Evolutionary conservation across 2,888 invertebrate species (phyloP).

Genomic region (Drosophila nr. fundita): DNA sequence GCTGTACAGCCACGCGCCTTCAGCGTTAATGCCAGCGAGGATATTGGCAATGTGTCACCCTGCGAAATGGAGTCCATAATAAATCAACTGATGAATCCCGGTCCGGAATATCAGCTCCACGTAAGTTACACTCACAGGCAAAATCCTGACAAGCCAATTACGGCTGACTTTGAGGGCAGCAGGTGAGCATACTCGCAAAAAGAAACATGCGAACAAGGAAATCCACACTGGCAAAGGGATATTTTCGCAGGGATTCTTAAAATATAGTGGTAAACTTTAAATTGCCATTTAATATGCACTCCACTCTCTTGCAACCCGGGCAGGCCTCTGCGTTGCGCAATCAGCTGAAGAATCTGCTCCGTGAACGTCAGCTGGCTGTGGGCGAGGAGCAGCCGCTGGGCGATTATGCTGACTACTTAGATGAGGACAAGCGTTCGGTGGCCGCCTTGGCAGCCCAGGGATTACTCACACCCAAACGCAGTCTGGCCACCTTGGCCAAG

Average conservation of each 20-base stretch:
- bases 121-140: slow-evolving; percentile 75
- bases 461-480: slow-evolving; percentile 87
- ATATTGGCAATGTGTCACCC: slow-evolving; percentile 81
- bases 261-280: slow-evolving; percentile 34
- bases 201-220: background rate
- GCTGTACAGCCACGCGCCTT: slow-evolving; percentile 76
- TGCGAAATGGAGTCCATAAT: slow-evolving; percentile 84
- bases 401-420: slow-evolving; percentile 75
- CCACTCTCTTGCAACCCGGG: no score
- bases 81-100: slow-evolving; percentile 84
- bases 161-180: slow-evolving; percentile 21
- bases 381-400: slow-evolving; percentile 76
- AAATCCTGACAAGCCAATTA: slow-evolving; percentile 34
- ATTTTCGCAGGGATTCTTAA: background rate
- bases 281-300: slow-evolving; percentile 32
- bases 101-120: slow-evolving; percentile 84
- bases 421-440: slow-evolving; percentile 87
- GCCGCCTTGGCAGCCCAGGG: slow-evolving; percentile 87
- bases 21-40: slow-evolving; percentile 75
- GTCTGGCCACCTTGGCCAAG: slow-evolving; percentile 90
- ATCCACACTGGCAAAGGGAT: background rate
- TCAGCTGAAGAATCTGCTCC: slow-evolving; percentile 82
- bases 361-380: slow-evolving; percentile 77
- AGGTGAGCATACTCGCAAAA: slow-evolving; percentile 31
- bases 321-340: slow-evolving; percentile 83